Evolutionary conservation across 2,888 invertebrate species (phyloP).

Genomic region (Seira musarum): DNA sequence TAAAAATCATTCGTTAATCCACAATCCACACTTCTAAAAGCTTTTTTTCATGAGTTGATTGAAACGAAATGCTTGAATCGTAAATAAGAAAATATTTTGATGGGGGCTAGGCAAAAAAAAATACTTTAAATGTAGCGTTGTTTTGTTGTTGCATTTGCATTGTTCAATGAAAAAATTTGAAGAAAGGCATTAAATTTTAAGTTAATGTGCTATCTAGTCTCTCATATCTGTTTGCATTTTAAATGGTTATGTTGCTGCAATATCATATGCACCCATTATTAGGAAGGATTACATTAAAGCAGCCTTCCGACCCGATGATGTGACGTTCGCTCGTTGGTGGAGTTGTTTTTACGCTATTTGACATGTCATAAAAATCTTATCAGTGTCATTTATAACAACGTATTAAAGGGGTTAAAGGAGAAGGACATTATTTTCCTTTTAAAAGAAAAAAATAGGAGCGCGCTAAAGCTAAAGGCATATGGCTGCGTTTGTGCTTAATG

Average conservation of each 20-base stretch:
- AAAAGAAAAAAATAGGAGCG: background rate
- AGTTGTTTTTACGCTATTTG: constrained; percentile 15
- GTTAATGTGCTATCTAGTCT: background rate
- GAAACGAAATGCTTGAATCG: constrained; percentile 4
- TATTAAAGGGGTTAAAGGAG: constrained; percentile 17
- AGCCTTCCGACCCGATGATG: background rate
- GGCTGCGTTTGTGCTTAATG: too few relatives aligned
- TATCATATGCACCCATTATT: constrained; percentile 3
- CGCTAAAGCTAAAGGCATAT: too few relatives aligned
- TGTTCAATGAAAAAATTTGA: background rate
- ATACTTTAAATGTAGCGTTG: too few relatives aligned
- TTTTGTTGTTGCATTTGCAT: too few relatives aligned
- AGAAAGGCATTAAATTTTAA: constrained; percentile 1
- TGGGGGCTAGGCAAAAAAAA: background rate
- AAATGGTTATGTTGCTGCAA: background rate
- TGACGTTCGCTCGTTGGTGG: constrained; percentile 8
- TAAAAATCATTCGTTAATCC: constrained; percentile 59
- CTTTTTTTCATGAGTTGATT: background rate
- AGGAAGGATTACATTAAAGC: background rate
- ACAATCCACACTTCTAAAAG: constrained; percentile 43
- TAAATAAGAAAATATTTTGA: constrained; percentile 10
- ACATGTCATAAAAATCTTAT: constrained; percentile 51
- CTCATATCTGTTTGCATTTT: constrained; percentile 3
- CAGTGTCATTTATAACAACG: constrained; percentile 50
- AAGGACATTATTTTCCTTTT: constrained; percentile 27